Base-by-base conservation (phyloP, 2,797 vertebrate species). In the Poeciliopsis turneri region DNA sequence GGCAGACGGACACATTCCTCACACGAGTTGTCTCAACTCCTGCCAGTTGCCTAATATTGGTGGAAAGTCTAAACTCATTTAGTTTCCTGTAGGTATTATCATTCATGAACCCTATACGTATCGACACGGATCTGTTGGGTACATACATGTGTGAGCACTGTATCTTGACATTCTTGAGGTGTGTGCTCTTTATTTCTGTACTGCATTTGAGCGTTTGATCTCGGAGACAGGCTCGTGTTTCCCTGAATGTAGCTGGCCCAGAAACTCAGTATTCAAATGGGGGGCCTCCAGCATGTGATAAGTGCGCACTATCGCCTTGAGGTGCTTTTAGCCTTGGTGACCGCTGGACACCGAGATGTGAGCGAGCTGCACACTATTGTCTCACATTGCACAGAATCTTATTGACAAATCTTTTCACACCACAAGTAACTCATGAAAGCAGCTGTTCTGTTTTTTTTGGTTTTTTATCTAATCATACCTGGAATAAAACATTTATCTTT, bases 211-310 rank as follows among this genome's bases (percentile, higher is more conserved):
- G 36, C 83, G 87, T 84, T 74, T 55, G 77, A 53, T 47, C 79
- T 71, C 1, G 75, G 76, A 79, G 76, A 55, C 72, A 0, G 75
- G 78, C 78, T 92, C 78, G 0, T 47, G 89, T 91, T 89, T 76
- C 89, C 80, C 74, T 81, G 82, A 7, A 53, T 86, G 86, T 86
- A 80, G 79, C 87, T 82, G 83, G 74, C 79, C 78, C 75, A 2
- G 80, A 81, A 93, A 92, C 87, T 79, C 81, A 78, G 92, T 86
- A 69, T 75, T 76, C 76, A 78, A 84, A 82, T 83, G 80, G 89
- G 89, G 77, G 81, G 59, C 47, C 82, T 75, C 16, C 49, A 39
- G 76, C 66, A 77, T 81, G 89, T 76, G 88, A 90, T 87, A 77
- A 85, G 84, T 36, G 80, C 41, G 33, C 74, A 2, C 51, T 25